Evolutionary conservation across 2,888 invertebrate species (phyloP).

Genomic region (Colletes collaris): DNA sequence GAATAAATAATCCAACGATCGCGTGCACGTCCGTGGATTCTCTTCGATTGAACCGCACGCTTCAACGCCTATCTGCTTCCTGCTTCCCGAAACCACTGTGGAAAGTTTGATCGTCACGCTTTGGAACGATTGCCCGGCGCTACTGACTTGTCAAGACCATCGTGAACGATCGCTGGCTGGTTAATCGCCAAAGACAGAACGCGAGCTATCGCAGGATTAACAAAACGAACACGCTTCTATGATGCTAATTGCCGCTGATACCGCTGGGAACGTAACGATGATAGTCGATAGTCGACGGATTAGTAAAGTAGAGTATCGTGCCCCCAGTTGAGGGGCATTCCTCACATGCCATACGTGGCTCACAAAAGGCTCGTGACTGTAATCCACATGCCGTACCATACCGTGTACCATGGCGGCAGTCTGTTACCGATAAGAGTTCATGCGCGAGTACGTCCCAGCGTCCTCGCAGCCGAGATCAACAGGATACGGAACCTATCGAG

Average conservation of each 20-base stretch:
- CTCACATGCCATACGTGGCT: constrained; percentile 82
- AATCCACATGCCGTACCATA: constrained; percentile 79
- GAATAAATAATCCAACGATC: background rate
- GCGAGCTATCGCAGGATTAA: background rate
- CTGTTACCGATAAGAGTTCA: constrained; percentile 80
- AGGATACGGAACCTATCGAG: constrained; percentile 81
- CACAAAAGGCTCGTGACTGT: constrained; percentile 82
- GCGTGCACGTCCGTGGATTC: background rate
- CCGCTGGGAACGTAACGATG: constrained; percentile 44
- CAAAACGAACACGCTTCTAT: constrained; percentile 5
- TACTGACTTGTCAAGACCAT: background rate
- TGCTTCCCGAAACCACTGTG: too few relatives aligned
- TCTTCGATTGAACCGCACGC: background rate
- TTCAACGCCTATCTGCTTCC: background rate
- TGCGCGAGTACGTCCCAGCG: constrained; percentile 80
- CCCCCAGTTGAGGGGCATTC: constrained; percentile 76
- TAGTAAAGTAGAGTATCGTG: constrained; percentile 63
- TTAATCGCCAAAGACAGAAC: background rate
- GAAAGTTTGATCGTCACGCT: background rate
- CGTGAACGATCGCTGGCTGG: background rate
- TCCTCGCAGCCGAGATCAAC: constrained; percentile 80
- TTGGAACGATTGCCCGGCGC: background rate
- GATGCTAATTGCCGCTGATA: constrained; percentile 34
- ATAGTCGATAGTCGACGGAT: constrained; percentile 24
- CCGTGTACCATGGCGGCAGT: constrained; percentile 77